Conservation (phyloP, 35 echinoderm and acorn worm genomes). For the Patiria miniata region DNA sequence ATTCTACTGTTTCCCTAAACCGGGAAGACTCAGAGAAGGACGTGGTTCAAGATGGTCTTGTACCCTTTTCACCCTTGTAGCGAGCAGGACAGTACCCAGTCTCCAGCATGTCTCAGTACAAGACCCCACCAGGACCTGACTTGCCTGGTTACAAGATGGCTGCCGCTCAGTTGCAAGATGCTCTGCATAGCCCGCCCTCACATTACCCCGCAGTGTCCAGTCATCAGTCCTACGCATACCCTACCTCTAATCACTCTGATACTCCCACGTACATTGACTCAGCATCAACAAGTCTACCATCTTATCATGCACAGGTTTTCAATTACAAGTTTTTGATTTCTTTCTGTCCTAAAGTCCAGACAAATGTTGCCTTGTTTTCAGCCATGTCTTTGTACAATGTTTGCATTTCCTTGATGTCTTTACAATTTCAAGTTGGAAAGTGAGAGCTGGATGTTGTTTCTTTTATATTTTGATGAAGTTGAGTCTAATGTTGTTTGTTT, state of each 20-base stretch:
- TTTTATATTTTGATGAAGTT: too few relatives aligned
- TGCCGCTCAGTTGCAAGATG: slow-evolving; percentile 11
- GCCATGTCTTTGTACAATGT: not conserved
- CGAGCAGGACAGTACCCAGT: not conserved
- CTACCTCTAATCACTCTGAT: not conserved
- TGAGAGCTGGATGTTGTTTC: too few relatives aligned
- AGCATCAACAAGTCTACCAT: not conserved
- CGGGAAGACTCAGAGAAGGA: too few relatives aligned
- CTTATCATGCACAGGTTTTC: slow-evolving; percentile 22
- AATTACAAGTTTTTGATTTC: too few relatives aligned
- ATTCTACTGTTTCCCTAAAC: too few relatives aligned
- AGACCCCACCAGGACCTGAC: not conserved
- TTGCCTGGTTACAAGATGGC: slow-evolving; percentile 10
- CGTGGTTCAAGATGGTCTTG: too few relatives aligned
- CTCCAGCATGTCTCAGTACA: not conserved
- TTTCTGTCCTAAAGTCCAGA: not conserved
- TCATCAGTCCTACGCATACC: not conserved
- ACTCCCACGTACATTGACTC: not conserved
- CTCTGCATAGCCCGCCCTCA: not conserved
- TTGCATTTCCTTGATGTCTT: not conserved
- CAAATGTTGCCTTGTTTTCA: not conserved
- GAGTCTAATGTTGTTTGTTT: too few relatives aligned
- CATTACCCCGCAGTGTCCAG: not conserved
- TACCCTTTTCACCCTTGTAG: too few relatives aligned
- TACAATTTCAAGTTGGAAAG: too few relatives aligned